A percentile compares a stretch with the other conserved stretches of the same genome.
Evolutionary conservation across 2,113 vertebrate genomes (phyloP).

Genomic region (Spheniscus mendiculus): DNA sequence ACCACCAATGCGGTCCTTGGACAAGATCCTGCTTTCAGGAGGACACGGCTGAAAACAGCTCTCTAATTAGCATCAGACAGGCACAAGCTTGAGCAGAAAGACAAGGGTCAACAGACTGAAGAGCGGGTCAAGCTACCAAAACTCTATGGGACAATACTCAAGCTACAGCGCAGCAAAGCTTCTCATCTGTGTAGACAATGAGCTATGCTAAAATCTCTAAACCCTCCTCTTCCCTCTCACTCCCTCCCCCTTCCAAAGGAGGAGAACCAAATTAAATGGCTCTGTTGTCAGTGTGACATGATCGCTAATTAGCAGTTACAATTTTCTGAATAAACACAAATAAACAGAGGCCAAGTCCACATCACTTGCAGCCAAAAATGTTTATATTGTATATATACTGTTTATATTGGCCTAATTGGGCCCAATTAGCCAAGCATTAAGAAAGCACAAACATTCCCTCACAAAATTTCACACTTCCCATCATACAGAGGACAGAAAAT

Average conservation of each 20-base stretch:
- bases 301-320: slow-evolving; percentile 67
- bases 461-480: slow-evolving; percentile 9
- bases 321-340: slow-evolving; percentile 65
- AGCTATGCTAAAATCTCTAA: neutral
- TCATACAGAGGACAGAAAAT: neutral
- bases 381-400: neutral
- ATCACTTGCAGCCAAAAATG: slow-evolving; percentile 21
- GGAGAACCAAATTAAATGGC: slow-evolving; percentile 38
- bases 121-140: slow-evolving; percentile 71
- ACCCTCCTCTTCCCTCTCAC: neutral
- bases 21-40: slow-evolving; percentile 65
- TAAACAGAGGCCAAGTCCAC: slow-evolving; percentile 58
- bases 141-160: slow-evolving; percentile 58
- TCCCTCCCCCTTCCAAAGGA: neutral
- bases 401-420: neutral
- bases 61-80: slow-evolving; percentile 83
- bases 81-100: slow-evolving; percentile 70
- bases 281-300: slow-evolving; percentile 7
- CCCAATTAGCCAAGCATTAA: slow-evolving; percentile 46
- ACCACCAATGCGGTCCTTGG: slow-evolving; percentile 75
- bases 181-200: neutral
- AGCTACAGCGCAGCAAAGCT: slow-evolving; percentile 57
- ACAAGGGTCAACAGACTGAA: slow-evolving; percentile 74
- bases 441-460: slow-evolving; percentile 14
- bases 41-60: slow-evolving; percentile 67